phyloP scores from a whole-genome alignment of 2,888 invertebrate genomes.

The Apodemia hepburni region DNA sequence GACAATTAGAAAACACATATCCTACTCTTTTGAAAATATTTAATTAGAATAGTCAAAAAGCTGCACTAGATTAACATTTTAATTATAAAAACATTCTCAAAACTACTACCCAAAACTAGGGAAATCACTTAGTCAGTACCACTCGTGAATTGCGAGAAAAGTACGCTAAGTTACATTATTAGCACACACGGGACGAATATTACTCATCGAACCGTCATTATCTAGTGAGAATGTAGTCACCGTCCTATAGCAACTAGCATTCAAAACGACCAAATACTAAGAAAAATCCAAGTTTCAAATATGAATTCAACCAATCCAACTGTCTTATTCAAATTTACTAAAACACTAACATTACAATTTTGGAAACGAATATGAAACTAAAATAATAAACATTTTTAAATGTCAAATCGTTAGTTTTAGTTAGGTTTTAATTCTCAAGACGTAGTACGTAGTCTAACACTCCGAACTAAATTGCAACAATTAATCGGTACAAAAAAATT shows the following conservation, averaged over 20 bases:
- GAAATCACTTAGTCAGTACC: background rate
- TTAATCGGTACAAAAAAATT: too few species aligned
- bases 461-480: too few species aligned
- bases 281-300: background rate
- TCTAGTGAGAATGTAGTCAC: background rate
- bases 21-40: background rate
- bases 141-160: background rate
- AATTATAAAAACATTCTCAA: conserved; percentile 9
- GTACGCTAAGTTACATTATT: background rate
- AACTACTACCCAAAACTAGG: conserved; percentile 3
- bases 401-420: too few species aligned
- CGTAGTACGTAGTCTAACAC: too few species aligned
- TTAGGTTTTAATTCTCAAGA: too few species aligned
- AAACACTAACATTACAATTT: background rate
- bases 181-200: background rate
- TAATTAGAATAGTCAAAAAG: conserved; percentile 13
- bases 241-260: background rate
- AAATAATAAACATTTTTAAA: too few species aligned
- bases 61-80: conserved; percentile 1
- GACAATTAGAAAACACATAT: conserved; percentile 16
- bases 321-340: too few species aligned
- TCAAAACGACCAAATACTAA: background rate
- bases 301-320: background rate
- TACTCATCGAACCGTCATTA: background rate
- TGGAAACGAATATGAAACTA: background rate